Conservation (phyloP, 2,113 vertebrate species). For the Pantherophis guttatus region DNA sequence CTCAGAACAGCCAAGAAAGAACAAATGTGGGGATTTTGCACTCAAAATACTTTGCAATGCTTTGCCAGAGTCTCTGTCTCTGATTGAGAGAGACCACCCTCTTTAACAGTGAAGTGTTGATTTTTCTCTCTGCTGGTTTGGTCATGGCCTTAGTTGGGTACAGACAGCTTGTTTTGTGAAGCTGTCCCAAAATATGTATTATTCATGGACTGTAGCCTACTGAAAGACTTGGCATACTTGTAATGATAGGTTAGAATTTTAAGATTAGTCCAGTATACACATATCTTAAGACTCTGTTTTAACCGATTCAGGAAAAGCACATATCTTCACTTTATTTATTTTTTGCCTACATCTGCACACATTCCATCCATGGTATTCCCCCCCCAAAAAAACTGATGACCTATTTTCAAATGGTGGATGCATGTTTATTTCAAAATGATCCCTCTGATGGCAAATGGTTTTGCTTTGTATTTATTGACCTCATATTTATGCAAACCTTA, state of each 20-base stretch:
- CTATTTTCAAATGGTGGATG: slow-evolving; percentile 11
- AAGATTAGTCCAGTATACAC: slow-evolving; percentile 50
- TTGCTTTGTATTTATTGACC: not conserved
- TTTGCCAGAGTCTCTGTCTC: slow-evolving; percentile 44
- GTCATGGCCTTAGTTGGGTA: slow-evolving; percentile 53
- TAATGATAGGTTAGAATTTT: slow-evolving; percentile 59
- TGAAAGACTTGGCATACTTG: slow-evolving; percentile 36
- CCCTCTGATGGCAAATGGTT: not conserved
- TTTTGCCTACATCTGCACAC: slow-evolving; percentile 30
- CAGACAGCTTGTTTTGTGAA: slow-evolving; percentile 57
- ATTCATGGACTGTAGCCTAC: slow-evolving; percentile 53
- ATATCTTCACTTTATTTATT: not conserved
- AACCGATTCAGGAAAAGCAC: slow-evolving; percentile 42
- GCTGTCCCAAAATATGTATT: slow-evolving; percentile 57
- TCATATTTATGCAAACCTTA: not conserved
- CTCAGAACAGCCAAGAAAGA: slow-evolving; percentile 8
- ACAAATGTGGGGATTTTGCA: slow-evolving; percentile 28
- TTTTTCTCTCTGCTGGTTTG: slow-evolving; percentile 40
- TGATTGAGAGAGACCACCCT: not conserved
- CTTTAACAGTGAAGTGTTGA: slow-evolving; percentile 21
- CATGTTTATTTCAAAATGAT: not conserved
- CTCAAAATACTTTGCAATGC: slow-evolving; percentile 33
- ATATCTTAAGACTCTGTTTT: slow-evolving; percentile 46
- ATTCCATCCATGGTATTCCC: slow-evolving; percentile 46
- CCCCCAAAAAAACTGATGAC: slow-evolving; percentile 4